Evolutionary conservation across 2,113 vertebrate species (phyloP), one percentile per base, ranked within the genome.

Genomic region (Heteronetta atricapilla): DNA sequence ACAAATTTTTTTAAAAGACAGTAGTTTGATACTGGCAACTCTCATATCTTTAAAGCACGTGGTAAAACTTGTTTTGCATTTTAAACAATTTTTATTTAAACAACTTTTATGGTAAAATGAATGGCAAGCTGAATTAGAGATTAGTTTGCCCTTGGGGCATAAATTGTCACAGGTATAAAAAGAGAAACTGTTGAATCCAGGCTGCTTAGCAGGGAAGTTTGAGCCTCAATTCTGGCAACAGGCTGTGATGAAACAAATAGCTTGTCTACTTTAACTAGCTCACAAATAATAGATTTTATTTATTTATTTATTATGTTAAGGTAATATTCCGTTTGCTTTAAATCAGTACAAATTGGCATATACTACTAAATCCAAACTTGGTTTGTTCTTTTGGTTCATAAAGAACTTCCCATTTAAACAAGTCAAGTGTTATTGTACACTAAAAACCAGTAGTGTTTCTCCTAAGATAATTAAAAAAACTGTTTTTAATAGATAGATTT

Each of bases 11-110:
- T n/a, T n/a, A 38, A 95, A 82, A 22, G 44, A 86, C 70, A 86
- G 55, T 16, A 68, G n/a, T 72, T 83, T 81, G 28, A 25, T 38
- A 26, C 38, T 85, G 85, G 67, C 26, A 88, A 29, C 29, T 79
- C 78, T 89, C 23, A 25, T 82, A 52, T 26, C n/a, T 84, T 55
- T 18, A 38, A 96, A 62, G 68, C 48, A 81, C 60, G 48, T 64
- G 66, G 80, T 62, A 89, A 93, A 93, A 95, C 74, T 82, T 68
- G 50, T 84, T 91, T 76, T 92, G 21, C 42, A 25, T 92, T 92
- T 90, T 48, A 92, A 72, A 38, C 34, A 82, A 21, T 3, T 17
- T 67, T 76, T 63, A 31, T 92, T 92, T 90, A 92, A 75, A 38
- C 34, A 82, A 21, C 3, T 14, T 67, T 76, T 63, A 68, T 18